A percentile compares a stretch with the other conserved stretches of the same genome.
Conservation (phyloP, 1,140 invertebrate genomes). For the Drosophila suzukii region DNA sequence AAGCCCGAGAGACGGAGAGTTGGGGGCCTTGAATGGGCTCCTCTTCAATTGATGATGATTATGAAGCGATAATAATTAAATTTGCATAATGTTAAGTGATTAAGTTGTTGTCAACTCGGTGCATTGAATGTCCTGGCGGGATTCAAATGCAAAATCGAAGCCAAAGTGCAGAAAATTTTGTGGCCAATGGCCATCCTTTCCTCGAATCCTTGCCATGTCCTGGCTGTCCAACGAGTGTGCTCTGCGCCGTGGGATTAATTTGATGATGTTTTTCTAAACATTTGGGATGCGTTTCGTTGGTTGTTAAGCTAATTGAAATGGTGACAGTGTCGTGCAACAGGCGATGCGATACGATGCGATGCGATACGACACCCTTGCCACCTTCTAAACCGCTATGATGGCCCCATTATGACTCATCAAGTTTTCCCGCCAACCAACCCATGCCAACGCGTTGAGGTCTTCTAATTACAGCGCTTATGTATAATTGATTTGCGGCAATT, state of each 20-base stretch:
- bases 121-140: slow-evolving; percentile 43
- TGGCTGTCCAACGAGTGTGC: slow-evolving; percentile 29
- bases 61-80: slow-evolving; percentile 81
- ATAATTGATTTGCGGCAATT: slow-evolving; percentile 82
- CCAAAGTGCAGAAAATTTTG: slow-evolving; percentile 11
- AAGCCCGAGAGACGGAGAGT: slow-evolving; percentile 7
- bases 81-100: slow-evolving; percentile 80
- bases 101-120: slow-evolving; percentile 73
- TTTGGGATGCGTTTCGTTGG: slow-evolving; percentile 66
- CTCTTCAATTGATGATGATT: slow-evolving; percentile 50
- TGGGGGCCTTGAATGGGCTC: not conserved
- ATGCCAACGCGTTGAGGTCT: slow-evolving; percentile 56
- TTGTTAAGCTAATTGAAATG: slow-evolving; percentile 78
- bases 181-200: slow-evolving; percentile 36
- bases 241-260: slow-evolving; percentile 68
- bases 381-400: slow-evolving; percentile 1
- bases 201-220: slow-evolving; percentile 14
- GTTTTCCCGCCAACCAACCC: not conserved
- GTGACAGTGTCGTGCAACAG: slow-evolving; percentile 71
- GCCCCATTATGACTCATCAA: slow-evolving; percentile 48
- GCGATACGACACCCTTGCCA: not conserved
- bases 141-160: slow-evolving; percentile 60
- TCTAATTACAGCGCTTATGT: slow-evolving; percentile 80
- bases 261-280: slow-evolving; percentile 66
- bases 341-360: slow-evolving; percentile 11